Base-by-base conservation (phyloP, 2,888 invertebrate genomes). In the Siphlonurus alternatus region DNA sequence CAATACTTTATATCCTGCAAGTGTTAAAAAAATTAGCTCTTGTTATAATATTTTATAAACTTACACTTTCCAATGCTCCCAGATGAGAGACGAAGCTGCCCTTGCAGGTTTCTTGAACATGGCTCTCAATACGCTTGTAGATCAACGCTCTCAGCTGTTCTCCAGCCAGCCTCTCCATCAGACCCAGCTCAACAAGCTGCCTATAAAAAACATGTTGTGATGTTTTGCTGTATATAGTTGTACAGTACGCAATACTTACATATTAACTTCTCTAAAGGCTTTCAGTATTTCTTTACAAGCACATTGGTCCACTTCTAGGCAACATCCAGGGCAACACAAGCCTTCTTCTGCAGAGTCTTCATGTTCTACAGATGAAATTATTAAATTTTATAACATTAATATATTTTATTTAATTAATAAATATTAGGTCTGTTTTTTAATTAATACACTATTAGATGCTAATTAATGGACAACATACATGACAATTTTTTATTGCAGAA, bases 61-160 rank as follows among this genome's bases (percentile, higher is more conserved):
- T 72, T 77, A 87, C 88, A 73, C 83, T 82, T 77, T 92, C 88
- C 20, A 95, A 77, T 63, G 81, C 79, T n/a, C 79, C 77, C 62
- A 94, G 80, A 71, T 90, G 90, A 2, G 90, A 88, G 22, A 84
- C 82, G 78, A 92, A 94, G 70, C 87, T 88, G 25, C 90, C 91
- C 70, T 89, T 87, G 72, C 94, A 94, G 0, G 86, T 83, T 70
- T 86, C 85, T 71, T 86, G 83, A n/a, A 96, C 89, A 71, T 94
- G 88, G 67, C 82, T 81, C 72, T 89, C 85, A 68, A 96, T 94
- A 70, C 88, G 83, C 69, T 85, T 79, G 73, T 93, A 89, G 67
- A 94, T 89, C 63, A 95, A 81, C 66, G 83, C 83, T 1, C 93
- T 93, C 10, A 95, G 78, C 1, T 91, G 86, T 73, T 90, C 89